Base-by-base conservation (phyloP, 1,140 invertebrate genomes). In the Bombyx mandarina region DNA sequence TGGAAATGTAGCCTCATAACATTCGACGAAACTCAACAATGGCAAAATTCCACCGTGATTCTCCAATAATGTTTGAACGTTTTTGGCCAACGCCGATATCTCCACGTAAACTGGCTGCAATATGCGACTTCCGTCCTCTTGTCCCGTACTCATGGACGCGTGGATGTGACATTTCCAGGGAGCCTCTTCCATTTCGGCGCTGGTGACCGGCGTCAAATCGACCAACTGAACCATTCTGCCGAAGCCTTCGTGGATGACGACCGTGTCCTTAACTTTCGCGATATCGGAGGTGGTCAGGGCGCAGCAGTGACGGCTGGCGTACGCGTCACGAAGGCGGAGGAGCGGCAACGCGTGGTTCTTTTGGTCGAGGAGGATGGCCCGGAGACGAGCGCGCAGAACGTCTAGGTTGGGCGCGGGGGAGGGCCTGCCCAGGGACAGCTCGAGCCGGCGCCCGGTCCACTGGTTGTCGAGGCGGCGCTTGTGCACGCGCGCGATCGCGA, bases 311-410 rank as follows among this genome's bases (percentile, higher is more conserved):
- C 95, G 91, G 68, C 92, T 93, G 62, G 96, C 94, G 84, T 94
- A 96, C 58, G 95, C 89, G 75, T 97, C 94, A 18, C 95, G 90
- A 60, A 97, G 93, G 71, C 94, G 92, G 62, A 96, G 93, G 1
- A 96, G 83, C 0, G 94, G 94, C 49, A 96, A 85, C 57, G 90
- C 90, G 62, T 93, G 90, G 1, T 91, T 91, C 43, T 93, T 92
- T 42, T 95, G 93, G 71, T 95, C 89, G 56, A 90, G 88, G 0
- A 91, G 68, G 3, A 87, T 83, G n/a, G 81, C 81, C 6, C 84
- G 62, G 0, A 87, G 72, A 0, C 84, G 61, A 0, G 77, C 89
- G 8, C 91, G 50, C 0, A 89, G 90, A 1, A 94, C 86, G 50
- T 92, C 89, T 63, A 92, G 90, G 10, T 91, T 91, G 62, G 92